These are phyloP conservation scores for Patella pellucida DNA, from an alignment of 2,888 invertebrate species.

Conservation along the genomic window DNA sequence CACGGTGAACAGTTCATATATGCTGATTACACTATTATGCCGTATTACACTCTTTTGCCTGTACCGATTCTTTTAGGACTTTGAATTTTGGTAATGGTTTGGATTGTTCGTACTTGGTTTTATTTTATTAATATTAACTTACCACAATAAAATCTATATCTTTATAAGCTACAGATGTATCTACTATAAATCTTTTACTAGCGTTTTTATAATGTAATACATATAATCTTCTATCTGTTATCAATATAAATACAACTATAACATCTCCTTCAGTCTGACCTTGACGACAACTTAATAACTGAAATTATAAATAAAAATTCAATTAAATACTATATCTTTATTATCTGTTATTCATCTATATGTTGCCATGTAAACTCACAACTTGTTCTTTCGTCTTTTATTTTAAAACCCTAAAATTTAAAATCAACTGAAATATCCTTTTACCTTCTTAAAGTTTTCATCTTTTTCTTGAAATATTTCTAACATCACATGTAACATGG, in stretches of 20 bases:
- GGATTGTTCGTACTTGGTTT: too few relatives aligned
- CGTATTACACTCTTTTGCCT: too few relatives aligned
- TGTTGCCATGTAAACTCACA: too few relatives aligned
- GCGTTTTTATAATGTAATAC: constrained; percentile 56
- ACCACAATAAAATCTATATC: constrained; percentile 69
- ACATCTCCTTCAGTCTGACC: constrained; percentile 67
- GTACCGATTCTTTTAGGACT: too few relatives aligned
- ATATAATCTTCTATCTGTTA: constrained; percentile 64
- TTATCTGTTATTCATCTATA: too few relatives aligned
- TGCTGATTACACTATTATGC: too few relatives aligned
- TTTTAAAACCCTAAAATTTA: too few relatives aligned
- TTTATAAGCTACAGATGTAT: constrained; percentile 51
- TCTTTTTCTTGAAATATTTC: constrained; percentile 66
- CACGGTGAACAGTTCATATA: too few relatives aligned
- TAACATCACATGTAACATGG: constrained; percentile 65
- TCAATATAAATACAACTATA: constrained; percentile 54
- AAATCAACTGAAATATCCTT: not conserved
- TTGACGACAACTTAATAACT: constrained; percentile 65
- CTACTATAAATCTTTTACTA: constrained; percentile 54
- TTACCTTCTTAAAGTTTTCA: constrained; percentile 68
- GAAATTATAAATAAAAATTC: constrained; percentile 26
- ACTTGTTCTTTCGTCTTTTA: too few relatives aligned
- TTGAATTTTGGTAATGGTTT: too few relatives aligned
- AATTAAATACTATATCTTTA: too few relatives aligned
- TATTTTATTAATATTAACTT: too few relatives aligned